phyloP scores from a whole-genome alignment of 1,140 invertebrate species.

The Capitella teleta region DNA sequence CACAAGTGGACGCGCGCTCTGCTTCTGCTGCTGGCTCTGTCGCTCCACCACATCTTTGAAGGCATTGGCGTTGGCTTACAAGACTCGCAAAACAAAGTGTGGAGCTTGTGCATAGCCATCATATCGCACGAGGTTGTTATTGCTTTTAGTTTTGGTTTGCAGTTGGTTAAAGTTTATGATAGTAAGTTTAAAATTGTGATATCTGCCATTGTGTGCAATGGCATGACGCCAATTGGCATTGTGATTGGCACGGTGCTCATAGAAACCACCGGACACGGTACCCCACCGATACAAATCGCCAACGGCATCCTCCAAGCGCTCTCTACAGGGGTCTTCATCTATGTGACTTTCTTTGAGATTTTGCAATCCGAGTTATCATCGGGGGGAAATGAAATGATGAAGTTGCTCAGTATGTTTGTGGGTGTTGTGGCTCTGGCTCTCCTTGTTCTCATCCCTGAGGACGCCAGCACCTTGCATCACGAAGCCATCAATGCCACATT shows the following conservation, averaged over 20 bases:
- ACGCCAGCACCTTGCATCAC: constrained; percentile 41
- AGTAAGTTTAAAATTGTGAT: constrained; percentile 47
- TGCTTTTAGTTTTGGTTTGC: constrained; percentile 52
- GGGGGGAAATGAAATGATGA: constrained; percentile 22
- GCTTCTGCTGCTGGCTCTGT: constrained; percentile 54
- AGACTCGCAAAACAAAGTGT: constrained; percentile 18
- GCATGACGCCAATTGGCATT: constrained; percentile 57
- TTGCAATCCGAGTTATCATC: constrained; percentile 49
- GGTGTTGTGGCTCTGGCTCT: constrained; percentile 18
- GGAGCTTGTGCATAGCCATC: constrained; percentile 49
- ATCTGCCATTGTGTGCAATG: constrained; percentile 48
- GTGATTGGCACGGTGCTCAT: constrained; percentile 49
- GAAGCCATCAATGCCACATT: too few species aligned
- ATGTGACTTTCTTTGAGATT: constrained; percentile 85
- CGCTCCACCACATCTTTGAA: constrained; percentile 66
- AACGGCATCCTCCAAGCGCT: constrained; percentile 52
- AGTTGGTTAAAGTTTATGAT: constrained; percentile 45
- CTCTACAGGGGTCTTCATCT: constrained; percentile 82
- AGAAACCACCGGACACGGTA: constrained; percentile 24
- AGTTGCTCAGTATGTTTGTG: constrained; percentile 27
- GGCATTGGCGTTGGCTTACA: constrained; percentile 70
- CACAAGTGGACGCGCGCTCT: constrained; percentile 27
- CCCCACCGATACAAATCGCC: constrained; percentile 20
- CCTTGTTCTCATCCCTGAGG: constrained; percentile 2
- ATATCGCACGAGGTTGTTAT: constrained; percentile 53